Evolutionary conservation across 2,888 invertebrate species (phyloP).

Genomic region (Ceraclea dissimilis): DNA sequence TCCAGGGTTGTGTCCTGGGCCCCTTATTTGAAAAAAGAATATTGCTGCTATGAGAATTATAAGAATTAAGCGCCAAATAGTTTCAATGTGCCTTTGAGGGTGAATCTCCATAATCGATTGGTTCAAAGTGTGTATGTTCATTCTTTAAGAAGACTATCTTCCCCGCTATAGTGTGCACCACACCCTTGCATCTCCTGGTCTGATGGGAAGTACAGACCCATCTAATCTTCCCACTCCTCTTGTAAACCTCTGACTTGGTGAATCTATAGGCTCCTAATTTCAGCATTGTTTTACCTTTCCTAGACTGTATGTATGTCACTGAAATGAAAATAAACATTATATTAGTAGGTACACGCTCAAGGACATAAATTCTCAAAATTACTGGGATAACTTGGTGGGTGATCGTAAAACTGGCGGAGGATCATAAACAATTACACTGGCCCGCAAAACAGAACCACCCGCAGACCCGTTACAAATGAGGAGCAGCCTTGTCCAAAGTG

Average conservation of each 20-base stretch:
- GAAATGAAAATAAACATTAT: background rate
- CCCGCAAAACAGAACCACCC: no score
- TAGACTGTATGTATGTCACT: background rate
- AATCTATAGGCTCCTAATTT: background rate
- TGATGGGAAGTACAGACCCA: slow-evolving; percentile 25
- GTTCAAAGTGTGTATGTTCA: slow-evolving; percentile 5
- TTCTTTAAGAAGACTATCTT: background rate
- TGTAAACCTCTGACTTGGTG: background rate
- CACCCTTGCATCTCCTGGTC: slow-evolving; percentile 27
- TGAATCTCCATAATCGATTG: background rate
- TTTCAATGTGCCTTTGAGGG: background rate
- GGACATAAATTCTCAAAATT: no score
- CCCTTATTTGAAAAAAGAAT: no score
- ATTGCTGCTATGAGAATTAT: no score
- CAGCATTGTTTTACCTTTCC: background rate
- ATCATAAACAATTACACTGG: no score
- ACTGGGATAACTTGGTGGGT: no score
- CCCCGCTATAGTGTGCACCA: background rate
- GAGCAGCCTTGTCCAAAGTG: no score
- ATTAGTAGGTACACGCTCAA: no score
- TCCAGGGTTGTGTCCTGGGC: no score
- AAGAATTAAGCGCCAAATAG: background rate
- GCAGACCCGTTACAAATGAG: no score
- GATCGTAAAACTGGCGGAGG: no score
- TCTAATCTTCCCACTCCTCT: slow-evolving; percentile 1